phyloP scores from a whole-genome alignment of 2,797 vertebrate species.

The Sciurus carolinensis region DNA sequence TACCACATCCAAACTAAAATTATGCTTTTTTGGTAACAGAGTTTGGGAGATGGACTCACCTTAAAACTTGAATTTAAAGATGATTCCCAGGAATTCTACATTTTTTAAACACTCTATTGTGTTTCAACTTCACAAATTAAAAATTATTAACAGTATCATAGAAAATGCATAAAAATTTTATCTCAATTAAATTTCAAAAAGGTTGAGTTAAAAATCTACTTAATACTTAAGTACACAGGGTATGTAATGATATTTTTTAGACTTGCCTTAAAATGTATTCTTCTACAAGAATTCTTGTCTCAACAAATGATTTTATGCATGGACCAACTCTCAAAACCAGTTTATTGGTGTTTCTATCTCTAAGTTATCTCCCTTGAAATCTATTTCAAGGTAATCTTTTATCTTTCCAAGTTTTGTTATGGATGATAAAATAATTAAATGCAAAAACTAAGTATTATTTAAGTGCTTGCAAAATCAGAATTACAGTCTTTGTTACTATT shows the following conservation, averaged over 20 bases:
- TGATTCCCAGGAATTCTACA: background rate
- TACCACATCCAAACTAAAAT: background rate
- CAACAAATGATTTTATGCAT: background rate
- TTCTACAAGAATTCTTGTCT: background rate
- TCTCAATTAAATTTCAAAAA: background rate
- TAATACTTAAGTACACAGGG: background rate
- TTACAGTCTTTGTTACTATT: background rate
- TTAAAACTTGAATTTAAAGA: background rate
- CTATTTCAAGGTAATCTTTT: background rate
- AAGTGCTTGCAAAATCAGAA: constrained; percentile 21
- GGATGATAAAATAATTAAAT: constrained; percentile 6
- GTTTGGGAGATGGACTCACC: background rate
- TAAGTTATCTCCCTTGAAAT: background rate
- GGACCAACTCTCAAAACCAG: background rate
- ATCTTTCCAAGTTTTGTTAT: background rate
- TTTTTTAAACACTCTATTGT: background rate
- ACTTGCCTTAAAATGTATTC: background rate
- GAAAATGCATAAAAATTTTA: background rate
- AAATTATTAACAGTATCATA: background rate
- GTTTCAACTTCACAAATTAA: background rate
- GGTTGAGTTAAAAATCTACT: background rate
- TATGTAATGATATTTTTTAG: background rate
- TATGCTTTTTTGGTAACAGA: background rate
- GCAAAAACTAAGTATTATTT: background rate
- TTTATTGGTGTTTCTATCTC: background rate